phyloP scores from a whole-genome alignment of 2,888 invertebrate genomes.

The Orthosia incerta region DNA sequence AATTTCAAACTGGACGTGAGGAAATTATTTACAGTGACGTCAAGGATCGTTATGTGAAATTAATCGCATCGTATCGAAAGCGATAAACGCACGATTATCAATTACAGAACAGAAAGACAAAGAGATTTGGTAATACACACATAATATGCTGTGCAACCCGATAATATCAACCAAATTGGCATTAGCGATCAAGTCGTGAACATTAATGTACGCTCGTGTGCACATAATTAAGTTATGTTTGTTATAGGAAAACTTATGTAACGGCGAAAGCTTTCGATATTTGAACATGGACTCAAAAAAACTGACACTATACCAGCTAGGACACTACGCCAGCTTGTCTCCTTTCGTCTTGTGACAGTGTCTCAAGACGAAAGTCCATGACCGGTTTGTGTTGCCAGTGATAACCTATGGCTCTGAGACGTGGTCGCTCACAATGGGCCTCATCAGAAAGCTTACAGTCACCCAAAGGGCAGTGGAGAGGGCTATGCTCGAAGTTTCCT shows the following conservation, averaged over 20 bases:
- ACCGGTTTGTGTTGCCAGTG: too few species aligned
- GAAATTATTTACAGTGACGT: slow-evolving; percentile 28
- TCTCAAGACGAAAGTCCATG: too few species aligned
- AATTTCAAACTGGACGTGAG: neutral
- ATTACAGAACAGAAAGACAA: slow-evolving; percentile 76
- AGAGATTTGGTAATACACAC: slow-evolving; percentile 78
- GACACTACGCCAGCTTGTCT: too few species aligned
- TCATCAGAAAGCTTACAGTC: too few species aligned
- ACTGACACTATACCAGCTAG: neutral
- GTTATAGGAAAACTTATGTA: slow-evolving; percentile 63
- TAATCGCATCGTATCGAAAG: slow-evolving; percentile 62
- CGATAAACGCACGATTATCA: slow-evolving; percentile 72
- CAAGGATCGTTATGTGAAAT: slow-evolving; percentile 14
- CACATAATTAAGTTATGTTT: slow-evolving; percentile 76
- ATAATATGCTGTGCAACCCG: slow-evolving; percentile 69
- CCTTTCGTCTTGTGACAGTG: too few species aligned
- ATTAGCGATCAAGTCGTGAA: slow-evolving; percentile 82
- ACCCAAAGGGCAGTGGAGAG: too few species aligned
- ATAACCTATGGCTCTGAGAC: too few species aligned
- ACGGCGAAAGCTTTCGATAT: slow-evolving; percentile 62
- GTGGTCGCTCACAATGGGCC: too few species aligned
- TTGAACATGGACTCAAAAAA: slow-evolving; percentile 35
- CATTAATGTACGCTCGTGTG: slow-evolving; percentile 84
- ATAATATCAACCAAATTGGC: slow-evolving; percentile 81
- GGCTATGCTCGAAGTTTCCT: too few species aligned